Conservation (phyloP, 2,113 vertebrate genomes). For the Pholis gunnellus region DNA sequence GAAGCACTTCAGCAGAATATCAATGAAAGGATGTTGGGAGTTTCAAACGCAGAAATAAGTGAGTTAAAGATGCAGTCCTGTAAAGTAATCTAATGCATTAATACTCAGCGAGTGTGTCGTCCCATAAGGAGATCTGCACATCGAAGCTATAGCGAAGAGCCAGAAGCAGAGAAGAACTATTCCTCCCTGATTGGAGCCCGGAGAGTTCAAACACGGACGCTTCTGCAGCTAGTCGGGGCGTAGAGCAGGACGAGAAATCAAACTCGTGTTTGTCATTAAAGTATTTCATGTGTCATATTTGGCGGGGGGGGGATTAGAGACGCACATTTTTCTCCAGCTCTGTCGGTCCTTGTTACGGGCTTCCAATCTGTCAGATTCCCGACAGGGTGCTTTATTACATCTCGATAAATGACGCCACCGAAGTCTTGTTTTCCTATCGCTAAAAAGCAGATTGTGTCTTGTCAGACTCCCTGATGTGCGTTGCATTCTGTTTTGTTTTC, state of each 20-base stretch:
- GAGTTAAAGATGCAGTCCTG: slow-evolving; percentile 56
- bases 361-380: slow-evolving; percentile 72
- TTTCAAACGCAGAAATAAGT: slow-evolving; percentile 59
- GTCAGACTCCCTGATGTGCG: slow-evolving; percentile 67
- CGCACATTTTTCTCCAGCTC: slow-evolving; percentile 54
- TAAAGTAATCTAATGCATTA: slow-evolving; percentile 80
- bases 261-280: slow-evolving; percentile 67
- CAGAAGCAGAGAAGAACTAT: slow-evolving; percentile 85
- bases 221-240: slow-evolving; percentile 76
- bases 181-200: slow-evolving; percentile 85
- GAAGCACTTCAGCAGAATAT: slow-evolving; percentile 53
- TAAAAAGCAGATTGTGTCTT: slow-evolving; percentile 71
- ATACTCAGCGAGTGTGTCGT: slow-evolving; percentile 83
- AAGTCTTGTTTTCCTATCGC: slow-evolving; percentile 70
- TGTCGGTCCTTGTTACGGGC: slow-evolving; percentile 63
- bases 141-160: slow-evolving; percentile 73
- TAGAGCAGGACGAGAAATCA: slow-evolving; percentile 74
- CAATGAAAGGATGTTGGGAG: slow-evolving; percentile 55
- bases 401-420: slow-evolving; percentile 69
- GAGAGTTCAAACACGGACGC: slow-evolving; percentile 84
- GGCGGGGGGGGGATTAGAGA: slow-evolving; percentile 66
- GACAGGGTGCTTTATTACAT: slow-evolving; percentile 70
- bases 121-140: slow-evolving; percentile 84
- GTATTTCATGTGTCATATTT: slow-evolving; percentile 70
- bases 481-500: slow-evolving; percentile 68